phyloP scores from a whole-genome alignment of 2,797 vertebrate species.

The Gallinago solitaria region DNA sequence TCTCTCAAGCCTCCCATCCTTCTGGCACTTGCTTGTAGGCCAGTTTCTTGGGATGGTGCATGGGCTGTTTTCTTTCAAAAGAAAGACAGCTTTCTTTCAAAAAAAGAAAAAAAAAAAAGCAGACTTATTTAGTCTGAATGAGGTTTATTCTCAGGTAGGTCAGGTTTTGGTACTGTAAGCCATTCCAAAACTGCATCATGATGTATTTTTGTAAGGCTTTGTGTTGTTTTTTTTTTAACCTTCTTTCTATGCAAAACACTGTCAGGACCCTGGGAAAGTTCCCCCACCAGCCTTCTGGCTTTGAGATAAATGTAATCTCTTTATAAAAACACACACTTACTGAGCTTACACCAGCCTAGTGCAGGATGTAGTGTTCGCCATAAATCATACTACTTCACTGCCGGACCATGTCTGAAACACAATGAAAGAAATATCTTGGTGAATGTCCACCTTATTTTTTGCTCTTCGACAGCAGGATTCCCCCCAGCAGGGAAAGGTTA shows the following conservation, averaged over 20 bases:
- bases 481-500: too few species aligned
- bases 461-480: neutral
- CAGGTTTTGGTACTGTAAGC: neutral
- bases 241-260: neutral
- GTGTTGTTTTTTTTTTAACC: neutral
- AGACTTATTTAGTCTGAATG: neutral
- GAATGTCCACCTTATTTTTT: neutral
- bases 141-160: neutral
- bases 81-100: neutral
- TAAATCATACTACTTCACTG: neutral
- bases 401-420: neutral
- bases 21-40: neutral
- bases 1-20: neutral
- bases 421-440: neutral
- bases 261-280: neutral
- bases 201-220: neutral
- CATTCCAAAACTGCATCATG: neutral
- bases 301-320: slow-evolving; percentile 29
- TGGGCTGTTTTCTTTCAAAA: neutral
- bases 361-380: neutral
- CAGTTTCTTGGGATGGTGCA: neutral
- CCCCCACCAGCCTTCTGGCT: neutral
- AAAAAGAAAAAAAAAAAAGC: neutral
- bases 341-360: neutral
- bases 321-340: neutral